Evolutionary conservation across 1,140 invertebrate genomes (phyloP).

Genomic region (Drosophila mojavensis): DNA sequence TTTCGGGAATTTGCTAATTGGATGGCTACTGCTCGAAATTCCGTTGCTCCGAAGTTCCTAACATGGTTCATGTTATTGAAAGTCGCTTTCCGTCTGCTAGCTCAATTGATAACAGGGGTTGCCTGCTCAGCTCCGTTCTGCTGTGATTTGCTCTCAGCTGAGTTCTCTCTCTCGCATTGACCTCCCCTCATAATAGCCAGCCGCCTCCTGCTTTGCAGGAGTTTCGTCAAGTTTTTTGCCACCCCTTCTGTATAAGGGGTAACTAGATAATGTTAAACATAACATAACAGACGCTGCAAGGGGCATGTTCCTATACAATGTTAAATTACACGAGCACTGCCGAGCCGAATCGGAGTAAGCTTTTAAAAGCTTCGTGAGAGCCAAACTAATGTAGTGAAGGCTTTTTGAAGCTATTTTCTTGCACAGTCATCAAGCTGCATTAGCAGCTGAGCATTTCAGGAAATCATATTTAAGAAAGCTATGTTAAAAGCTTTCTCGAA

Average conservation of each 20-base stretch:
- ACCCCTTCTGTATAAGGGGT: slow-evolving; percentile 54
- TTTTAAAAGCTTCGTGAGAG: not conserved
- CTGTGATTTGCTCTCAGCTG: slow-evolving; percentile 3
- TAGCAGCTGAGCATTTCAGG: not conserved
- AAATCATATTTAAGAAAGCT: not conserved
- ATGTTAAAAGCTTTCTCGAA: slow-evolving; percentile 8
- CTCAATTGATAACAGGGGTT: slow-evolving; percentile 17
- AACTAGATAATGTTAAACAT: slow-evolving; percentile 57
- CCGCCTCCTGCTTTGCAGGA: slow-evolving; percentile 36
- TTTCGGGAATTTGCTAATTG: too few species aligned
- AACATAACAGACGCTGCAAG: slow-evolving; percentile 1
- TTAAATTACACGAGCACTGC: not conserved
- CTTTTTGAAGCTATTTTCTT: not conserved
- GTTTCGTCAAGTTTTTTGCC: slow-evolving; percentile 61
- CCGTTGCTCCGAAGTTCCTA: slow-evolving; percentile 13
- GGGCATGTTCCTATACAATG: not conserved
- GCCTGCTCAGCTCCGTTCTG: not conserved
- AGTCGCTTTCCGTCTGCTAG: slow-evolving; percentile 14
- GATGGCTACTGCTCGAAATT: slow-evolving; percentile 26
- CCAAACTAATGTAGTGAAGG: not conserved
- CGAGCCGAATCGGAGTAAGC: not conserved
- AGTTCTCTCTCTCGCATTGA: slow-evolving; percentile 5
- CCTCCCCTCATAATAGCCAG: slow-evolving; percentile 22
- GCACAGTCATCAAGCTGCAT: not conserved
- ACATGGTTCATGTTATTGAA: slow-evolving; percentile 35